Evolutionary conservation across 2,797 vertebrate species (phyloP).

Genomic region (Rhodeus uyekii): DNA sequence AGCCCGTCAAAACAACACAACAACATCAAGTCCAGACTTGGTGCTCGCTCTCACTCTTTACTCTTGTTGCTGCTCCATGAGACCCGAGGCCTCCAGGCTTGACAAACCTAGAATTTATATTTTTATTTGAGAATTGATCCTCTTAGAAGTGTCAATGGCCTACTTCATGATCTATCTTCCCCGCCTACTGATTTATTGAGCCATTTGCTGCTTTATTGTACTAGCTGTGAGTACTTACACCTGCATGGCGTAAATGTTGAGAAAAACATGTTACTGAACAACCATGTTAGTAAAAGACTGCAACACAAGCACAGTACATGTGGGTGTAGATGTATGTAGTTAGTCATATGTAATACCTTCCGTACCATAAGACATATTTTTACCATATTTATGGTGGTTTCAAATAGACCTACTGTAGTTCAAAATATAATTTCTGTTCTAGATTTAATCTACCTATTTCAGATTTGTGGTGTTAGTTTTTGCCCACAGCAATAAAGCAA

Average conservation of each 20-base stretch:
- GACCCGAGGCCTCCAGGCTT: too few relatives aligned
- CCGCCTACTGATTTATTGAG: background rate
- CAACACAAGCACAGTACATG: background rate
- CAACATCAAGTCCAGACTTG: too few relatives aligned
- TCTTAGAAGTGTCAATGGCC: background rate
- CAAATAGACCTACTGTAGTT: background rate
- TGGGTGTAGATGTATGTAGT: background rate
- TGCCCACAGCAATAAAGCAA: constrained; percentile 16
- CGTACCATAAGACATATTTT: background rate
- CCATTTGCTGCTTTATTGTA: background rate
- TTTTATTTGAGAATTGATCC: background rate
- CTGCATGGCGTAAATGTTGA: background rate
- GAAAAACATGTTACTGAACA: background rate
- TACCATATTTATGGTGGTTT: background rate
- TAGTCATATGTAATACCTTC: background rate
- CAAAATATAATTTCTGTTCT: background rate
- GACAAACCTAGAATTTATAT: background rate
- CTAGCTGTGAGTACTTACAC: background rate
- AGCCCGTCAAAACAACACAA: too few relatives aligned
- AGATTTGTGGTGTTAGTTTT: background rate
- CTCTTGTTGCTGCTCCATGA: too few relatives aligned
- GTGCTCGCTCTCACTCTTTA: too few relatives aligned
- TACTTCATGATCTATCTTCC: background rate
- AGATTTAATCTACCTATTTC: background rate
- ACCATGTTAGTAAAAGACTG: background rate